These are phyloP conservation scores for Montifringilla adamsi DNA, from an alignment of 2,113 vertebrate species.

Conservation along the genomic window DNA sequence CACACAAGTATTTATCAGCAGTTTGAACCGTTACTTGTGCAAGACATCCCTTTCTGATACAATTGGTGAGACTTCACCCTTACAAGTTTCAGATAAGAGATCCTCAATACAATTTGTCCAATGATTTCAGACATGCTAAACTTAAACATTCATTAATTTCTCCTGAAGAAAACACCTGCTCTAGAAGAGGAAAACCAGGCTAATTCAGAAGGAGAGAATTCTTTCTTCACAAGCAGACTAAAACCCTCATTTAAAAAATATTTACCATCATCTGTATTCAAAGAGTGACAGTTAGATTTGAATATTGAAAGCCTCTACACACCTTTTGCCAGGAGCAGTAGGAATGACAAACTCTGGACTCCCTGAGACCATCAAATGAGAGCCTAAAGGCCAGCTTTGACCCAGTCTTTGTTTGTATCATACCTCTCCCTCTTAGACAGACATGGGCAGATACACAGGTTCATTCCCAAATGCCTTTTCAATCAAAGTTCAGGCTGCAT, in stretches of 20 bases:
- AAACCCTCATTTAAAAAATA: background rate
- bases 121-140: background rate
- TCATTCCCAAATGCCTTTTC: background rate
- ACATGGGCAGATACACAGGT: background rate
- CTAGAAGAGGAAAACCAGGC: background rate
- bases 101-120: background rate
- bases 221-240: background rate
- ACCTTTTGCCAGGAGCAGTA: background rate
- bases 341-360: background rate
- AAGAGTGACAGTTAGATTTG: background rate
- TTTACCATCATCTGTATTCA: background rate
- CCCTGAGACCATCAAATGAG: fast-evolving
- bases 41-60: background rate
- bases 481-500: background rate
- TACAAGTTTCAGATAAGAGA: background rate
- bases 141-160: background rate
- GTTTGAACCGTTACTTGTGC: background rate
- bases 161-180: background rate
- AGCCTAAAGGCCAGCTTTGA: background rate
- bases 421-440: background rate
- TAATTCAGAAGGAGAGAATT: background rate
- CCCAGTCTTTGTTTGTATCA: background rate
- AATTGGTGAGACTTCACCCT: background rate
- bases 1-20: background rate
- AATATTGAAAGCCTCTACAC: background rate